phyloP scores from a whole-genome alignment of 2,888 invertebrate species.

The Luffia ferchaultella region DNA sequence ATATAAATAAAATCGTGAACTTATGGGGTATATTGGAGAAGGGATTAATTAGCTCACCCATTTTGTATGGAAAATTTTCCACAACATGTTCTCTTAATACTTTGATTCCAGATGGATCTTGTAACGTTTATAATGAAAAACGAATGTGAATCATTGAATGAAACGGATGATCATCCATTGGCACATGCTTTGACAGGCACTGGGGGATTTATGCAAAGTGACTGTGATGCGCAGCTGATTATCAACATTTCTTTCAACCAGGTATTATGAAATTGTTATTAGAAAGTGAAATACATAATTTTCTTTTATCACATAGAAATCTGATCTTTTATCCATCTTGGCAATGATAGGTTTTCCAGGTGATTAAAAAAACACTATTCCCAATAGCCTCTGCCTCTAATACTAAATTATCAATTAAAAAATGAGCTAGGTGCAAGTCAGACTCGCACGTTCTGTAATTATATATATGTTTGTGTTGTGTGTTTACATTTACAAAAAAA shows the following conservation, averaged over 20 bases:
- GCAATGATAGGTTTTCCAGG: too few relatives aligned
- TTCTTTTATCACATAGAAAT: not conserved
- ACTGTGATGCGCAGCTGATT: constrained; percentile 95
- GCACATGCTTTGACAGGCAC: constrained; percentile 72
- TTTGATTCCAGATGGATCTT: constrained; percentile 88
- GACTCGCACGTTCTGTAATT: too few relatives aligned
- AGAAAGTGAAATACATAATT: not conserved
- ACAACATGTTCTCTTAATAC: too few relatives aligned
- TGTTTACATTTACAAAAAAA: not conserved
- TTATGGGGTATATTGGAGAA: too few relatives aligned
- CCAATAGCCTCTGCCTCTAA: too few relatives aligned
- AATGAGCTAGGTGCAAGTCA: too few relatives aligned
- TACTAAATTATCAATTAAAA: too few relatives aligned
- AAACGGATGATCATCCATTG: constrained; percentile 91
- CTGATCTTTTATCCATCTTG: too few relatives aligned
- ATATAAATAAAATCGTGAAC: too few relatives aligned
- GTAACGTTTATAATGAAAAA: constrained; percentile 84
- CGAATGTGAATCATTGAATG: constrained; percentile 96
- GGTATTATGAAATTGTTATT: constrained; percentile 22
- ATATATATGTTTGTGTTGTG: not conserved
- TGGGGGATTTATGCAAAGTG: constrained; percentile 81
- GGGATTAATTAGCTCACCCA: too few relatives aligned
- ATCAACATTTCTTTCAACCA: constrained; percentile 87
- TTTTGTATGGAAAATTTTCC: too few relatives aligned
- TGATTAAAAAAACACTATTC: too few relatives aligned